These are phyloP conservation scores for Drepana arcuata DNA, from an alignment of 1,140 invertebrate genomes.

Conservation along the genomic window DNA sequence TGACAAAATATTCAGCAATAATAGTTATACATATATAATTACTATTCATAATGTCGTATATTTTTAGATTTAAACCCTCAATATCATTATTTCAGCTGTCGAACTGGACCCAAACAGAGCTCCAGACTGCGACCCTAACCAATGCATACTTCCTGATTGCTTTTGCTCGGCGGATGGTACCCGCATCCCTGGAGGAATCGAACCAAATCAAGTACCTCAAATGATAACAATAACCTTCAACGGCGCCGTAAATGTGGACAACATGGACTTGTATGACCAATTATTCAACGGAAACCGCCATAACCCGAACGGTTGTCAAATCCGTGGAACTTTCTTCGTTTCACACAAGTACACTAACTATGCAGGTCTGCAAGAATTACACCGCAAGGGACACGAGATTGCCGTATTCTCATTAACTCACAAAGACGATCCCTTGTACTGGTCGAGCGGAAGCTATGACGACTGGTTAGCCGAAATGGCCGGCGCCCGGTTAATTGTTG, in stretches of 20 bases:
- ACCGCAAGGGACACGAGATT: conserved; percentile 94
- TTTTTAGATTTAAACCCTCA: no score
- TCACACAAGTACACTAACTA: conserved; percentile 98
- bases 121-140: conserved; percentile 89
- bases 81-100: conserved; percentile 85
- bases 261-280: conserved; percentile 93
- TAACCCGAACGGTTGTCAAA: conserved; percentile 95
- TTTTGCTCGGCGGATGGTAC: conserved; percentile 96
- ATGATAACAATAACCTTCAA: conserved; percentile 97
- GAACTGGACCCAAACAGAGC: conserved; percentile 89
- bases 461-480: conserved; percentile 97
- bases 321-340: conserved; percentile 95
- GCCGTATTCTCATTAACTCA: conserved; percentile 94
- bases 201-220: conserved; percentile 89
- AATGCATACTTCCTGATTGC: conserved; percentile 92
- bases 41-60: no score
- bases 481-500: conserved; percentile 89
- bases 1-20: no score
- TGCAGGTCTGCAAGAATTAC: conserved; percentile 92
- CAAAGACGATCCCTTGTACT: conserved; percentile 92
- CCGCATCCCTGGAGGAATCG: conserved; percentile 86
- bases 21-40: no score
- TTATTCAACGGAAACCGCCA: conserved; percentile 88
- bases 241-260: conserved; percentile 94
- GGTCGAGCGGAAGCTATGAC: conserved; percentile 89